These are phyloP conservation scores for Thermophis baileyi DNA, from an alignment of 2,113 vertebrate species.

Conservation along the genomic window DNA sequence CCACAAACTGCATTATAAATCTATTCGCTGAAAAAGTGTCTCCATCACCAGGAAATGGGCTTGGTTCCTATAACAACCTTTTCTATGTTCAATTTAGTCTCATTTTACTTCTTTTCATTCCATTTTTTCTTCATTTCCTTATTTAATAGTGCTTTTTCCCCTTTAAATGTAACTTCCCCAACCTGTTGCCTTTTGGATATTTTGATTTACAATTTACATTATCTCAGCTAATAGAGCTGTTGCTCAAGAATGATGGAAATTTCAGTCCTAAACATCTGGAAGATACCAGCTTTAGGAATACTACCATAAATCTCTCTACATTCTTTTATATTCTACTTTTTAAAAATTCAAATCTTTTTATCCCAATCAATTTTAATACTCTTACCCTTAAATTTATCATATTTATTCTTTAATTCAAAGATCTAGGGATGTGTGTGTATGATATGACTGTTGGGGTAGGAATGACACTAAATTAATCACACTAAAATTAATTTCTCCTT, in stretches of 20 bases:
- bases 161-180: neutral
- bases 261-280: neutral
- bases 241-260: neutral
- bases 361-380: neutral
- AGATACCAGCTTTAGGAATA: too few relatives aligned
- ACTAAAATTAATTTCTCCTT: neutral
- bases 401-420: neutral
- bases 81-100: neutral
- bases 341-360: neutral
- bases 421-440: neutral
- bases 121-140: neutral
- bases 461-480: neutral
- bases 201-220: neutral
- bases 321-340: neutral
- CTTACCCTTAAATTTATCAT: neutral
- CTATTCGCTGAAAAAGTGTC: neutral
- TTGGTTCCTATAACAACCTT: neutral
- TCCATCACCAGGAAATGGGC: neutral
- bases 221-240: neutral
- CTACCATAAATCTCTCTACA: neutral
- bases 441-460: neutral
- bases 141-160: neutral
- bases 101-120: neutral
- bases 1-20: neutral
- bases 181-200: neutral